A percentile compares a stretch with the other conserved stretches of the same genome.
phyloP scores from a whole-genome alignment of 2,113 vertebrate genomes.

The Corynorhinus townsendii region DNA sequence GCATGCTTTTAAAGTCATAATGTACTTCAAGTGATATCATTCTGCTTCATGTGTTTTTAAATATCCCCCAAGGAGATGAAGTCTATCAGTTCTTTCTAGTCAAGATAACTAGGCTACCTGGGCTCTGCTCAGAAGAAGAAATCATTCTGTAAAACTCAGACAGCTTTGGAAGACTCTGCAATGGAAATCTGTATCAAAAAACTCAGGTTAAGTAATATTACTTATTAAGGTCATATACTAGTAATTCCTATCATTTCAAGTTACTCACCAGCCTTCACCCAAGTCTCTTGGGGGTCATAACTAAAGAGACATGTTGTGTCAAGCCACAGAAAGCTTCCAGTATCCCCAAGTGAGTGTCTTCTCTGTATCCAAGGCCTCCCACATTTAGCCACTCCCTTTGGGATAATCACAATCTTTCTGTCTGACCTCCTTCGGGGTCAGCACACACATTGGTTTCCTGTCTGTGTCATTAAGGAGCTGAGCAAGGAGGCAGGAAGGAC shows the following conservation, averaged over 20 bases:
- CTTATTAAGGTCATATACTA: not conserved
- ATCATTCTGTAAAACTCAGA: not conserved
- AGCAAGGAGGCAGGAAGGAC: not conserved
- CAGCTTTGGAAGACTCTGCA: not conserved
- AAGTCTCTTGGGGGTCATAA: not conserved
- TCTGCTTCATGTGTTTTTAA: conserved; percentile 63
- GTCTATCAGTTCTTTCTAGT: conserved; percentile 5
- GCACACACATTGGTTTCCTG: not conserved
- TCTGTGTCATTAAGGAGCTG: not conserved
- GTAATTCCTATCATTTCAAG: not conserved
- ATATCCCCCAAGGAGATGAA: conserved; percentile 9
- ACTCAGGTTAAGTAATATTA: not conserved
- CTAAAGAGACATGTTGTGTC: not conserved
- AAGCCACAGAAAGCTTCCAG: not conserved
- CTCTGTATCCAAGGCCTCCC: not conserved
- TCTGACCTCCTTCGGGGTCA: not conserved
- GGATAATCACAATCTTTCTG: not conserved
- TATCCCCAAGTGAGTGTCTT: not conserved
- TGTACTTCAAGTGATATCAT: conserved; percentile 41
- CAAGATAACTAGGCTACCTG: not conserved
- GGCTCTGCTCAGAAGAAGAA: conserved; percentile 31
- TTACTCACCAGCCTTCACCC: not conserved
- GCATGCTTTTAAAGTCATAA: conserved; percentile 31
- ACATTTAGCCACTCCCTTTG: not conserved
- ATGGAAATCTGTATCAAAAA: not conserved